phyloP scores from a whole-genome alignment of 2,797 vertebrate genomes.

The Coccyzus lansbergi region DNA sequence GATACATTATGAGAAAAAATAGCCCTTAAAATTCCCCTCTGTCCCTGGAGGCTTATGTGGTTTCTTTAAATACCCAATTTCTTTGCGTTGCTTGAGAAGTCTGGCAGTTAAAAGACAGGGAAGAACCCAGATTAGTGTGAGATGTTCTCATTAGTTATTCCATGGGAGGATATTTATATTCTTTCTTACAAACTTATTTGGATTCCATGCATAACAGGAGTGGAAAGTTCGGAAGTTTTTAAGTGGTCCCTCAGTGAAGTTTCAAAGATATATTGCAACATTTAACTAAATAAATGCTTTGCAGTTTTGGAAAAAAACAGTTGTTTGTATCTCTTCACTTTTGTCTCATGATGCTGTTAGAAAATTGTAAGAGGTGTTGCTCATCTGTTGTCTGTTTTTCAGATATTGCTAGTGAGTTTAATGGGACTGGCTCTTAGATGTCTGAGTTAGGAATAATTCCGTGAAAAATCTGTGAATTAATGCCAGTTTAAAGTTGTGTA shows the following conservation, averaged over 20 bases:
- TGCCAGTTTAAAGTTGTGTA: neutral
- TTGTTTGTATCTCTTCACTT: neutral
- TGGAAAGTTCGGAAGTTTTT: slow-evolving; percentile 4
- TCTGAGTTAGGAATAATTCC: neutral
- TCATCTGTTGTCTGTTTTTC: neutral
- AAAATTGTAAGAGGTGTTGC: neutral
- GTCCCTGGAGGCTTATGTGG: slow-evolving; percentile 12
- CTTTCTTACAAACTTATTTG: neutral
- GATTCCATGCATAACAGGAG: neutral
- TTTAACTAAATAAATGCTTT: slow-evolving; percentile 13
- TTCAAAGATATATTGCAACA: neutral
- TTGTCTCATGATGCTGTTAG: neutral
- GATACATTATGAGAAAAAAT: slow-evolving; percentile 30
- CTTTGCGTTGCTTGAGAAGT: slow-evolving; percentile 18
- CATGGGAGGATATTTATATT: slow-evolving; percentile 28
- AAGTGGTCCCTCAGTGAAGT: slow-evolving; percentile 20
- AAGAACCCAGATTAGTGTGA: slow-evolving; percentile 33
- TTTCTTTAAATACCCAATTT: slow-evolving; percentile 53
- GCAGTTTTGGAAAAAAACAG: neutral
- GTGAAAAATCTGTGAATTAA: neutral
- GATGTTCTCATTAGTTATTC: slow-evolving; percentile 44
- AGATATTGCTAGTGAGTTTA: neutral
- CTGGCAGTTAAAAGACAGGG: slow-evolving; percentile 15
- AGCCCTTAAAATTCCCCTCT: slow-evolving; percentile 11
- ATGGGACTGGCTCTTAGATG: neutral